Conservation (phyloP, 2,888 invertebrate species). For the Drosophila birchii region DNA sequence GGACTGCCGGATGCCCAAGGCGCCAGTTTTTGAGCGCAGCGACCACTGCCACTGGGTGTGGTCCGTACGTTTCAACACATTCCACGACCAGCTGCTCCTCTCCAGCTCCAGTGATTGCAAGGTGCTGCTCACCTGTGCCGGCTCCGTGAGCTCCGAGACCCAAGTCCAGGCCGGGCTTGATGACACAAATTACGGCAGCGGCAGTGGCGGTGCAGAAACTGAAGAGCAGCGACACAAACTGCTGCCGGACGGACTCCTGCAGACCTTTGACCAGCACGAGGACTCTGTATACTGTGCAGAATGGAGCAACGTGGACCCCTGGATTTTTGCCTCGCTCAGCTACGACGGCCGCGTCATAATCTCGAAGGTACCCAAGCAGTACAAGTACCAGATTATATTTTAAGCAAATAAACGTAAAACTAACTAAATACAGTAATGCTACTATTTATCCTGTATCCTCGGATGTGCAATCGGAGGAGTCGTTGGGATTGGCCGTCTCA, state of each 20-base stretch:
- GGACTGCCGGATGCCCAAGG: slow-evolving; percentile 94
- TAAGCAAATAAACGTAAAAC: slow-evolving; percentile 82
- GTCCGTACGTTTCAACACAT: slow-evolving; percentile 97
- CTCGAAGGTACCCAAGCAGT: slow-evolving; percentile 95
- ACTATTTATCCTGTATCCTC: slow-evolving; percentile 85
- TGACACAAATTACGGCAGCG: slow-evolving; percentile 32
- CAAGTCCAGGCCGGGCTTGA: slow-evolving; percentile 25
- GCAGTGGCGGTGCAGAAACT: slow-evolving; percentile 8
- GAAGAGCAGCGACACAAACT: slow-evolving; percentile 74
- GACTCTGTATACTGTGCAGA: slow-evolving; percentile 98
- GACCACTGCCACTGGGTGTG: slow-evolving; percentile 98
- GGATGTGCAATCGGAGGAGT: slow-evolving; percentile 88
- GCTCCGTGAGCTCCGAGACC: slow-evolving; percentile 93
- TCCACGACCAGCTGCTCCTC: slow-evolving; percentile 97
- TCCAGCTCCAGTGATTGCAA: slow-evolving; percentile 98
- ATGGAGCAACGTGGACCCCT: slow-evolving; percentile 99
- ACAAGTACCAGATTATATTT: slow-evolving; percentile 96
- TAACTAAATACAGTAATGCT: slow-evolving; percentile 5
- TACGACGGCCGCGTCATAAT: slow-evolving; percentile 98
- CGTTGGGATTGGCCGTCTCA: slow-evolving; percentile 88
- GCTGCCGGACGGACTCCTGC: slow-evolving; percentile 93
- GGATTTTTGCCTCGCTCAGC: slow-evolving; percentile 98
- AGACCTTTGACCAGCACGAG: slow-evolving; percentile 97
- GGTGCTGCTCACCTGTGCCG: slow-evolving; percentile 94
- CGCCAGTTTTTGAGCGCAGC: slow-evolving; percentile 91